Conservation (phyloP, 2,113 vertebrate genomes). For the Ophiodon elongatus region DNA sequence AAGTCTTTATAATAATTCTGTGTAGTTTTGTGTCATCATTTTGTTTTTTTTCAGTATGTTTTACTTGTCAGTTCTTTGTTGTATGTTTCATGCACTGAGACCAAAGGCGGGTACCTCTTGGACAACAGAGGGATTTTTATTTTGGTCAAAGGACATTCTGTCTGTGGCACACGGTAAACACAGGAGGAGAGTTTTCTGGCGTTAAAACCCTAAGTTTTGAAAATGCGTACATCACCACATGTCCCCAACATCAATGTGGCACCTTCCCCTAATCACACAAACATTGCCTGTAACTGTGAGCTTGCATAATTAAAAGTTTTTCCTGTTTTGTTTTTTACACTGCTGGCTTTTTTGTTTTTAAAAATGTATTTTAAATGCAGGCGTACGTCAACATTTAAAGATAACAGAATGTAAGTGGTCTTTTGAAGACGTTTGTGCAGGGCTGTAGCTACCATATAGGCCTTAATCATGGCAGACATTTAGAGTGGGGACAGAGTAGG, state of each 20-base stretch:
- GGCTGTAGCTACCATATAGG: too few relatives aligned
- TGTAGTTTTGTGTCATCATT: constrained; percentile 44
- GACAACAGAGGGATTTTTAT: constrained; percentile 53
- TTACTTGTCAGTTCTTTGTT: constrained; percentile 55
- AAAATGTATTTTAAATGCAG: background rate
- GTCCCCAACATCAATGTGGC: constrained; percentile 52
- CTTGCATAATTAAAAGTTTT: constrained; percentile 78
- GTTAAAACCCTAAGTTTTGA: constrained; percentile 45
- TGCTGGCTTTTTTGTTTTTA: constrained; percentile 25
- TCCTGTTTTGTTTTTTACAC: constrained; percentile 74
- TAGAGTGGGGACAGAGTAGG: background rate
- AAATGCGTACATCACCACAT: constrained; percentile 46
- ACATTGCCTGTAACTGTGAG: constrained; percentile 75
- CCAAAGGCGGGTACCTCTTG: constrained; percentile 70
- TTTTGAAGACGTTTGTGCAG: background rate
- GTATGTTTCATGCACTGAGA: constrained; percentile 74
- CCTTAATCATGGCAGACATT: background rate
- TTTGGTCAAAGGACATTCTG: constrained; percentile 55
- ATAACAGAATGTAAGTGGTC: background rate
- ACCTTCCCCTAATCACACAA: constrained; percentile 47
- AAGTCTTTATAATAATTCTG: constrained; percentile 34
- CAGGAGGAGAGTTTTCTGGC: constrained; percentile 47
- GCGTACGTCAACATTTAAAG: constrained; percentile 24
- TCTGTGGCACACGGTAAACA: constrained; percentile 56
- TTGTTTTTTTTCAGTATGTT: constrained; percentile 50